Conservation (phyloP, 2,113 vertebrate species). For the Microcebus lehilahytsara region DNA sequence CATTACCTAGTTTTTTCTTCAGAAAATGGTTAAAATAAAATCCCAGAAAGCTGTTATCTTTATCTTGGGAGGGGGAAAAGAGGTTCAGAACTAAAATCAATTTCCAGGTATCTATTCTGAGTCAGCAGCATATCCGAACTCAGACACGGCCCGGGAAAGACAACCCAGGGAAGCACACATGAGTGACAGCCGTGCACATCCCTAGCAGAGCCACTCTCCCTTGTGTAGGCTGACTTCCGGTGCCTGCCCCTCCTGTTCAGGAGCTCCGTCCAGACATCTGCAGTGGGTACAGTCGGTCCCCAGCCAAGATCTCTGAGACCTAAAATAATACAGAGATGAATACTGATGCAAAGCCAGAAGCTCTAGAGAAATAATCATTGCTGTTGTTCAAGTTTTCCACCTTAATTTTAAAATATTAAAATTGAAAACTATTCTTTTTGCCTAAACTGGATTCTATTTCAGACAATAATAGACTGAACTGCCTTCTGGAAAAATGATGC, state of each 20-base stretch:
- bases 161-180: background rate
- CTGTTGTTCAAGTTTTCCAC: background rate
- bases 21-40: background rate
- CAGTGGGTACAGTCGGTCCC: background rate
- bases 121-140: background rate
- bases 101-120: background rate
- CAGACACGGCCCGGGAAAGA: background rate
- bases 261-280: background rate
- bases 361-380: background rate
- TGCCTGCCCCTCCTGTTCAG: background rate
- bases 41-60: background rate
- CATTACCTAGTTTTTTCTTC: background rate
- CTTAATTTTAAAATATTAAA: background rate
- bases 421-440: background rate
- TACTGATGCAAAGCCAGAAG: background rate
- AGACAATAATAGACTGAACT: background rate
- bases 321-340: background rate
- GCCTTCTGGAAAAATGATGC: background rate
- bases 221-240: background rate
- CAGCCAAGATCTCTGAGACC: background rate
- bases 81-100: background rate
- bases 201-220: background rate
- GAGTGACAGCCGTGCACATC: background rate
- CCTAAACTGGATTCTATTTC: background rate
- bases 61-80: accelerated